Evolutionary conservation across 2,797 vertebrate species (phyloP).

Genomic region (Phalanger gymnotis): DNA sequence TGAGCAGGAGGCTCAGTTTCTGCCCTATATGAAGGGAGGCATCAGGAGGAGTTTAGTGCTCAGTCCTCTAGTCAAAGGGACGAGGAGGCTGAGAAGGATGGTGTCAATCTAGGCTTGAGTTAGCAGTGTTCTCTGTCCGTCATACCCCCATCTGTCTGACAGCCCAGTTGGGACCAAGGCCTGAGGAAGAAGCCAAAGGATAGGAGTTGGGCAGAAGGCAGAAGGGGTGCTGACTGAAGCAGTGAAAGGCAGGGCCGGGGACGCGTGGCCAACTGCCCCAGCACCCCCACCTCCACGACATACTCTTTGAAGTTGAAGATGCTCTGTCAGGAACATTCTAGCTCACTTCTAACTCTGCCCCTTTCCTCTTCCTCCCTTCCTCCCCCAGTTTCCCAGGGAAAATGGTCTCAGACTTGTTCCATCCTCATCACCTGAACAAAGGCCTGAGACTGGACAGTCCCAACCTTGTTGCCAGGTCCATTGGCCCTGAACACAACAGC

Average conservation of each 20-base stretch:
- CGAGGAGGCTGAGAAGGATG: neutral
- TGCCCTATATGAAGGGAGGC: neutral
- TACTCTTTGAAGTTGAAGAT: neutral
- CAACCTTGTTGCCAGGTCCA: neutral
- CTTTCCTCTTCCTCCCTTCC: neutral
- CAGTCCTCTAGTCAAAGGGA: neutral
- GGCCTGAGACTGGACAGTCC: neutral
- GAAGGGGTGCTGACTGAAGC: neutral
- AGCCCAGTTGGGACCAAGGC: neutral
- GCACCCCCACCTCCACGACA: neutral
- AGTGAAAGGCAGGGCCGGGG: neutral
- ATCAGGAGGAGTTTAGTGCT: neutral
- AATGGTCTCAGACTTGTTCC: neutral
- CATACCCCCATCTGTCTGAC: neutral
- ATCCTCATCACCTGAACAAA: neutral
- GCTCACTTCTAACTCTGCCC: neutral
- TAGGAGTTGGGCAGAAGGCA: neutral
- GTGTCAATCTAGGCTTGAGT: neutral
- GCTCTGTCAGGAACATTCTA: neutral
- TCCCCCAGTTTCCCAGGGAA: neutral
- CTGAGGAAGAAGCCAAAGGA: neutral
- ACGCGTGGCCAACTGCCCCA: fast-evolving
- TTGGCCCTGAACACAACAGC: neutral
- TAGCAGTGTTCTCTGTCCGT: neutral
- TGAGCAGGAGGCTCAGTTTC: neutral